These are phyloP conservation scores for Rhabdornis inornatus DNA, from an alignment of 2,113 vertebrate genomes.

Conservation along the genomic window DNA sequence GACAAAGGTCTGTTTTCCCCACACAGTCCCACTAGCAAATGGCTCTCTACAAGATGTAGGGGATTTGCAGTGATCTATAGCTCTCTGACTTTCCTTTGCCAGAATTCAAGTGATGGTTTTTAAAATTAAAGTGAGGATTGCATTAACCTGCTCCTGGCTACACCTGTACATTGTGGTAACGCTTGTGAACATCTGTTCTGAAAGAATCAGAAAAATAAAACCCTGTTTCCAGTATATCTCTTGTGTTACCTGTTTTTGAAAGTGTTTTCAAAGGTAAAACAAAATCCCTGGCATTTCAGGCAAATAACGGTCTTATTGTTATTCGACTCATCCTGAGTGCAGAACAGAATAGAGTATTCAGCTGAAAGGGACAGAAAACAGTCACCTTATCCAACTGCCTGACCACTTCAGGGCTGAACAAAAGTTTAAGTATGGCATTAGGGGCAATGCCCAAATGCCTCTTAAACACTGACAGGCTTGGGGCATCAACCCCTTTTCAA, in stretches of 20 bases:
- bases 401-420: background rate
- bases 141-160: background rate
- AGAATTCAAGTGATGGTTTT: background rate
- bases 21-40: fast-evolving
- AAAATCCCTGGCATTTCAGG: background rate
- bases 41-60: background rate
- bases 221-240: background rate
- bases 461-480: background rate
- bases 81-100: background rate
- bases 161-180: background rate
- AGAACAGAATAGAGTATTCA: background rate
- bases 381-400: background rate
- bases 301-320: background rate
- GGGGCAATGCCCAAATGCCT: background rate
- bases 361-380: background rate
- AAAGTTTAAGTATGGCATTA: background rate
- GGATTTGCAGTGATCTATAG: background rate
- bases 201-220: background rate
- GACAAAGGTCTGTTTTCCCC: background rate
- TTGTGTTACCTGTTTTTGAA: background rate
- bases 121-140: background rate
- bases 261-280: background rate
- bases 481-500: background rate
- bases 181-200: background rate
- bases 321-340: background rate